Conservation (phyloP, 2,888 invertebrate species). For the Philhelius pedissequus region DNA sequence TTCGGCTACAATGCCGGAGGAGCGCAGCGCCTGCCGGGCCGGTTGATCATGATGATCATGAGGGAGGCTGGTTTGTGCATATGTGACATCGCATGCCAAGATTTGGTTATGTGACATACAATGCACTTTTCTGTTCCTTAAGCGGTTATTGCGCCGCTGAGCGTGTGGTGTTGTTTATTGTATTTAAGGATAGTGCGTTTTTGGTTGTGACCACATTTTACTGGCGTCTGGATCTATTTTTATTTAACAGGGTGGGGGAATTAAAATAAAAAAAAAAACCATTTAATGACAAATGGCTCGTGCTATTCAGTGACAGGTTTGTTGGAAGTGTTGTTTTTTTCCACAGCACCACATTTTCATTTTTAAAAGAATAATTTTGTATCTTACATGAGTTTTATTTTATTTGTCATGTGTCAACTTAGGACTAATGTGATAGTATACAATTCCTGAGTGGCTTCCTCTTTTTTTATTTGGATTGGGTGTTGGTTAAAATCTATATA, state of each 20-base stretch:
- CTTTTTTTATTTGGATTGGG: not conserved
- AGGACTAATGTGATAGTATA: conserved; percentile 56
- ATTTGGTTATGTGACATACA: conserved; percentile 32
- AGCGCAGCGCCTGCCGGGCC: too few species aligned
- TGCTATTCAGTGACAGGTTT: conserved; percentile 63
- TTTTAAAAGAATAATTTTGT: conserved; percentile 24
- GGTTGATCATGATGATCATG: conserved; percentile 56
- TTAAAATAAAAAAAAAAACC: conserved; percentile 7
- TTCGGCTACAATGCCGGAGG: conserved; percentile 40
- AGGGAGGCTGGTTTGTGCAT: conserved; percentile 44
- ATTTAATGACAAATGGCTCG: conserved; percentile 67
- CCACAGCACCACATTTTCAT: not conserved
- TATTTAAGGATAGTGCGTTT: conserved; percentile 39
- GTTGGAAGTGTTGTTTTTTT: conserved; percentile 33
- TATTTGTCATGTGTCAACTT: conserved; percentile 62
- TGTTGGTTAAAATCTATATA: not conserved
- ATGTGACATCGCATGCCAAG: conserved; percentile 25
- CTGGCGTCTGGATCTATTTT: conserved; percentile 58
- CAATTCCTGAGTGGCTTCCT: conserved; percentile 41
- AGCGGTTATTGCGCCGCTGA: conserved; percentile 6
- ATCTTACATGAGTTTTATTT: conserved; percentile 53
- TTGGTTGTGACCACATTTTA: conserved; percentile 46
- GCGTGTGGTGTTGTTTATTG: conserved; percentile 36
- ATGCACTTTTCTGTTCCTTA: conserved; percentile 43
- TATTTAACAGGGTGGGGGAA: conserved; percentile 5